Percentiles rank a stretch among this genome's conserved stretches.
Conservation (phyloP, 2,113 vertebrate genomes). For the Triplophysa siluroides region DNA sequence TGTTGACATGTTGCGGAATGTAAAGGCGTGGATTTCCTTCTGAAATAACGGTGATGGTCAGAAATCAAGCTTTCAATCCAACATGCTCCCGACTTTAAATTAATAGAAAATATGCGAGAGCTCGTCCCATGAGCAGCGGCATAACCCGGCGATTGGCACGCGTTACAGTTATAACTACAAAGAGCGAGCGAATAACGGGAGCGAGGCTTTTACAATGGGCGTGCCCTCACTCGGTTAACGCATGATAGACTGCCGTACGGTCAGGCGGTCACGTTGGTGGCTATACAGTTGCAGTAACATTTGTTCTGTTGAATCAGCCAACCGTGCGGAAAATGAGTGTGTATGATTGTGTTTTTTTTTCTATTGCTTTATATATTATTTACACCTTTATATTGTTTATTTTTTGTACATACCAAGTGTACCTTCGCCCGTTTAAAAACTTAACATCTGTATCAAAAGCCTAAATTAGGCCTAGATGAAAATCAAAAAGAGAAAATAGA, state of each 20-base stretch:
- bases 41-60: not conserved
- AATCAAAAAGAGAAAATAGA: too few species aligned
- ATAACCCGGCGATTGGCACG: not conserved
- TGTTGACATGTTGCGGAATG: constrained; percentile 41
- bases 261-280: too few species aligned
- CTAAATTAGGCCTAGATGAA: too few species aligned
- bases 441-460: too few species aligned
- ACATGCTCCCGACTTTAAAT: not conserved
- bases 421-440: too few species aligned
- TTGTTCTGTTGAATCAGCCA: not conserved
- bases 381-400: too few species aligned
- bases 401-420: too few species aligned
- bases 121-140: not conserved
- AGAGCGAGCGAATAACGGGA: constrained; percentile 17
- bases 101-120: not conserved
- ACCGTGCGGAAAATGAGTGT: not conserved
- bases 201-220: constrained; percentile 33
- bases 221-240: constrained; percentile 20
- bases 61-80: constrained; percentile 2
- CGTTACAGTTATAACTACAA: not conserved
- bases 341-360: too few species aligned
- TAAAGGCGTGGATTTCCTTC: constrained; percentile 3
- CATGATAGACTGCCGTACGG: not conserved
- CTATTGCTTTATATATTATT: too few species aligned
- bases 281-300: not conserved